Conservation (phyloP, 2,888 invertebrate genomes). For the Sphaerophoria taeniata region DNA sequence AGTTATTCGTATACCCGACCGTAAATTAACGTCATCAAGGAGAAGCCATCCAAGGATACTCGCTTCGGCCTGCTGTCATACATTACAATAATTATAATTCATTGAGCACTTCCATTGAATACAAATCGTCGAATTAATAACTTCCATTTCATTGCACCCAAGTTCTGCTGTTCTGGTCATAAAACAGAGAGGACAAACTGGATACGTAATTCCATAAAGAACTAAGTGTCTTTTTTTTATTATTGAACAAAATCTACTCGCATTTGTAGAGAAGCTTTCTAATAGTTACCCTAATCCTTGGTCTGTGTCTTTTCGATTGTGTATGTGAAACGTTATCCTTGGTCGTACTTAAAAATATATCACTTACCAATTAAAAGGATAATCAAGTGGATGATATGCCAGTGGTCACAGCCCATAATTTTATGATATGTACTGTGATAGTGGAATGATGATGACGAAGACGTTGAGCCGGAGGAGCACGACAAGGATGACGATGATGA, state of each 20-base stretch:
- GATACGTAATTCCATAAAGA: constrained; percentile 4
- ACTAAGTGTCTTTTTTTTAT: constrained; percentile 27
- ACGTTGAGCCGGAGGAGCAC: constrained; percentile 63
- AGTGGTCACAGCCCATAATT: constrained; percentile 75
- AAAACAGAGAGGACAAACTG: constrained; percentile 3
- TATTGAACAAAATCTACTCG: constrained; percentile 47
- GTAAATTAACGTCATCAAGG: neutral
- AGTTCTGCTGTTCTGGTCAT: neutral
- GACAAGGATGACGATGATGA: neutral
- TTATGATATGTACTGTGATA: constrained; percentile 66
- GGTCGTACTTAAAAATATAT: constrained; percentile 56
- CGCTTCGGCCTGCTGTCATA: constrained; percentile 8
- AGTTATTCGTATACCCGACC: neutral
- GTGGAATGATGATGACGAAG: constrained; percentile 46
- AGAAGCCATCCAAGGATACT: constrained; percentile 34
- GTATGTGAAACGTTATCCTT: constrained; percentile 41
- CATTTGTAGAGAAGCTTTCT: constrained; percentile 16
- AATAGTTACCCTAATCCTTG: neutral
- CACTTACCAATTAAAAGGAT: constrained; percentile 82
- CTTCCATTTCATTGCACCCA: constrained; percentile 63
- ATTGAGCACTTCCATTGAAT: constrained; percentile 63
- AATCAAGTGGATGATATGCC: constrained; percentile 81
- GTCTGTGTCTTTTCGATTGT: neutral
- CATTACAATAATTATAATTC: constrained; percentile 52
- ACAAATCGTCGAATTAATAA: constrained; percentile 72